These are phyloP conservation scores for Aurelia sp. DNA, from an alignment of 30 jellyfish, hydroid and myxozoan genomes.

Conservation along the genomic window DNA sequence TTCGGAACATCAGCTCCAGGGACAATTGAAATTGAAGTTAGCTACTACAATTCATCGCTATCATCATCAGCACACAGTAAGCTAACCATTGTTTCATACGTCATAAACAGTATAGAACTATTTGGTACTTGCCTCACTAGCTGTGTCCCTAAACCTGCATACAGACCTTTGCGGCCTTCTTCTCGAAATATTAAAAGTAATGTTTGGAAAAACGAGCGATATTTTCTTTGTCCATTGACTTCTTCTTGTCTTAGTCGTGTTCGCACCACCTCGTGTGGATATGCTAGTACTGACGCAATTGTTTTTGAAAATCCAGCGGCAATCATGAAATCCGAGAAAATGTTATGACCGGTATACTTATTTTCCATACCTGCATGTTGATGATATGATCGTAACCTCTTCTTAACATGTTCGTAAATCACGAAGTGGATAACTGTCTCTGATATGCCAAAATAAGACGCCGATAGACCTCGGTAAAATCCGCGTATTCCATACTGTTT, in stretches of 20 bases:
- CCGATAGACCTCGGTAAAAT: slow-evolving; percentile 98
- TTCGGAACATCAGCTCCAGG: background rate
- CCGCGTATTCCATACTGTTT: slow-evolving; percentile 89
- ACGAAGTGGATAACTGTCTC: slow-evolving; percentile 98
- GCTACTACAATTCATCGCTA: slow-evolving; percentile 27
- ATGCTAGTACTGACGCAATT: slow-evolving; percentile 91
- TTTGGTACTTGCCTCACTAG: slow-evolving; percentile 95
- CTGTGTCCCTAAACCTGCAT: slow-evolving; percentile 95
- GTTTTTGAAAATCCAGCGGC: slow-evolving; percentile 98
- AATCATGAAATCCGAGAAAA: slow-evolving; percentile 93
- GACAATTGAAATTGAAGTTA: background rate
- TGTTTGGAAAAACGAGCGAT: slow-evolving; percentile 88
- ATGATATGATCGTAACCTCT: slow-evolving; percentile 71
- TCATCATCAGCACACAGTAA: slow-evolving; percentile 78
- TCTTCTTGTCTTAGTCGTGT: slow-evolving; percentile 98
- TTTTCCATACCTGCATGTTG: slow-evolving; percentile 64
- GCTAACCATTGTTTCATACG: slow-evolving; percentile 88
- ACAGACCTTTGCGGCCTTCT: slow-evolving; percentile 95
- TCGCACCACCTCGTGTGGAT: slow-evolving; percentile 98
- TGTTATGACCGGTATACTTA: slow-evolving; percentile 67
- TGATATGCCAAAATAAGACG: slow-evolving; percentile 94
- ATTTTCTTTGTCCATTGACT: slow-evolving; percentile 69
- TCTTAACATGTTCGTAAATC: slow-evolving; percentile 92
- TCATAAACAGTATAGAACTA: slow-evolving; percentile 91
- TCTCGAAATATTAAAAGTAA: slow-evolving; percentile 80